Evolutionary conservation across 37 sponge, comb jelly and placozoan species (phyloP), one percentile per base, ranked within the genome.

Genomic region (Bolinopsis microptera): DNA sequence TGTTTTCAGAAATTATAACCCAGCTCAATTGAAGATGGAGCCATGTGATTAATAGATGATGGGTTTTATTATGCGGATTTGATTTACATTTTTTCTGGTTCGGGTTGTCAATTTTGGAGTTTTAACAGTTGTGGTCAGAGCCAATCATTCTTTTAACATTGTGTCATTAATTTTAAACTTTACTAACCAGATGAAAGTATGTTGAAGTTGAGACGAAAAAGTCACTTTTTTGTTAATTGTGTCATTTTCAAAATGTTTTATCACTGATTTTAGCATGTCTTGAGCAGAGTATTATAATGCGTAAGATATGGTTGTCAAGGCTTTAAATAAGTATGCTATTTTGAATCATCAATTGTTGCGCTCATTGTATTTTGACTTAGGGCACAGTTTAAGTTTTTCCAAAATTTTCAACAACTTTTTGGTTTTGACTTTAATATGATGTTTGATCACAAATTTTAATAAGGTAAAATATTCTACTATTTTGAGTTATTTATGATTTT

Each of bases 1-100:
- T 40, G 90, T 86, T 1, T 86, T 86, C 24, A 40, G 90, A 8
- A 86, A 86, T 27, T 86, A 86, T n/a, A 41, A 41, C 24, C 90
- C 90, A 5, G 18, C 3, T 13, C 80, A 16, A 0, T 0, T 35
- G 13, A 48, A 48, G 13, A 48, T 48, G 5, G 61, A 48, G 13
- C 61, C 5, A 13, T 48, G 61, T 13, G 61, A 48, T 48, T 48
- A 48, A 48, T n/a, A n/a, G n/a, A n/a, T n/a, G n/a, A n/a, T n/a
- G n/a, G 13, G 61, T 48, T 48, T 48, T 48, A 18, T 48, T 48
- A 5, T 48, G 9, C 13, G 5, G 13, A 18, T 48, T 48, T 18
- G 5, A 18, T 48, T 48, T 48, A 48, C 5, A 48, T 48, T 48
- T 48, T 48, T 5, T 48, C 61, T 48, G 61, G 61, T 18, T 48